phyloP scores from a whole-genome alignment of 2,888 invertebrate genomes.

The Hipparchia sbordonii region DNA sequence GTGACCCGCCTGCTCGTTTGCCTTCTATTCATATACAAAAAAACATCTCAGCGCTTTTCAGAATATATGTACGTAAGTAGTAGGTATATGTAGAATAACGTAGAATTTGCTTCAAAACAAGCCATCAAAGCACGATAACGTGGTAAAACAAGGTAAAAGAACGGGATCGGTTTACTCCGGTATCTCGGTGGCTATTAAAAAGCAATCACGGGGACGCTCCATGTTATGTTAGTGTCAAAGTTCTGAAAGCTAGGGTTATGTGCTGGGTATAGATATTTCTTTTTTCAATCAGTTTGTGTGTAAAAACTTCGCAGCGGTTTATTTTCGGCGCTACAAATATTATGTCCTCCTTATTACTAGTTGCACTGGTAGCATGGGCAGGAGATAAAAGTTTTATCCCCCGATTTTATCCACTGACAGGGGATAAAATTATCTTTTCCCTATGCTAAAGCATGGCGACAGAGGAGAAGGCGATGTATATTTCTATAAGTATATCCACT shows the following conservation, averaged over 20 bases:
- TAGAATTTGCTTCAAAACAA: slow-evolving; percentile 10
- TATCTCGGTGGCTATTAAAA: slow-evolving; percentile 51
- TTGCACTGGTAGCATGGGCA: too few species aligned
- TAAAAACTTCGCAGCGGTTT: too few species aligned
- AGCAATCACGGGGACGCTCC: slow-evolving; percentile 48
- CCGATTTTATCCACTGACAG: too few species aligned
- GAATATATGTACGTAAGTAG: too few species aligned
- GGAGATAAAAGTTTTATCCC: too few species aligned
- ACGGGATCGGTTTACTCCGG: slow-evolving; percentile 23
- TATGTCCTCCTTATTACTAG: too few species aligned
- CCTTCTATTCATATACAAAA: background rate
- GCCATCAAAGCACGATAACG: slow-evolving; percentile 17
- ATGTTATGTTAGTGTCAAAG: slow-evolving; percentile 27
- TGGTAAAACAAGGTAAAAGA: slow-evolving; percentile 21
- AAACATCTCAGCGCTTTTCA: background rate
- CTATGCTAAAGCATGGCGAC: too few species aligned
- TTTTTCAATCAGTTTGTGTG: slow-evolving; percentile 12
- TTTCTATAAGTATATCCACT: too few species aligned
- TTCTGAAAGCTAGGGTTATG: slow-evolving; percentile 14
- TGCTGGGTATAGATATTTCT: background rate
- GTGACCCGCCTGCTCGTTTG: too few species aligned
- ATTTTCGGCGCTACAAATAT: too few species aligned
- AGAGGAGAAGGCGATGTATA: too few species aligned
- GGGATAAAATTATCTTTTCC: too few species aligned
- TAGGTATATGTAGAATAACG: background rate